phyloP scores from a whole-genome alignment of 2,797 vertebrate species.

The Rhinella marina region DNA sequence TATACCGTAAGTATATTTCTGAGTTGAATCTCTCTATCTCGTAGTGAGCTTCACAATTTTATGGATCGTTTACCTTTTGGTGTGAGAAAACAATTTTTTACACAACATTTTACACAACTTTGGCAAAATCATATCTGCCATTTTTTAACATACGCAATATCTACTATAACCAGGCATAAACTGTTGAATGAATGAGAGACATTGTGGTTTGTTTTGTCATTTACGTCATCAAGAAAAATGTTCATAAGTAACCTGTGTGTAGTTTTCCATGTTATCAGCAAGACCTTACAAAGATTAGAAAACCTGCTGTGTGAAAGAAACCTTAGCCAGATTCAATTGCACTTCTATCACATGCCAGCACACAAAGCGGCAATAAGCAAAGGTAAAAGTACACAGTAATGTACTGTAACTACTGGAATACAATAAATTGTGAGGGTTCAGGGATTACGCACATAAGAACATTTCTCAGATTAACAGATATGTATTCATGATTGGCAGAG shows the following conservation, averaged over 20 bases:
- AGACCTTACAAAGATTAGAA: neutral
- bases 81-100: no score
- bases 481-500: neutral
- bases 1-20: no score
- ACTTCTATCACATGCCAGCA: neutral
- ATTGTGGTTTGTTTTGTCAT: neutral
- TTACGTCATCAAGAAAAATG: neutral
- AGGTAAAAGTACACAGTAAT: slow-evolving; percentile 11
- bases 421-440: neutral
- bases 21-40: no score
- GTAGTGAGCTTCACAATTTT: no score
- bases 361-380: neutral
- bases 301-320: neutral
- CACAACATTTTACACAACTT: no score
- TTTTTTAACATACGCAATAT: neutral
- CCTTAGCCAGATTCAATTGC: neutral
- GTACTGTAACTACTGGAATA: neutral
- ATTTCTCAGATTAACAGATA: neutral
- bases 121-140: neutral
- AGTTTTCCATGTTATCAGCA: neutral
- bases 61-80: no score
- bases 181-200: neutral
- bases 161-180: neutral
- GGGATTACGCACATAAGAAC: neutral
- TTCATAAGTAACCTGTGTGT: neutral